These are phyloP conservation scores for Sminthurides aquaticus DNA, from an alignment of 2,888 invertebrate genomes.

Conservation along the genomic window DNA sequence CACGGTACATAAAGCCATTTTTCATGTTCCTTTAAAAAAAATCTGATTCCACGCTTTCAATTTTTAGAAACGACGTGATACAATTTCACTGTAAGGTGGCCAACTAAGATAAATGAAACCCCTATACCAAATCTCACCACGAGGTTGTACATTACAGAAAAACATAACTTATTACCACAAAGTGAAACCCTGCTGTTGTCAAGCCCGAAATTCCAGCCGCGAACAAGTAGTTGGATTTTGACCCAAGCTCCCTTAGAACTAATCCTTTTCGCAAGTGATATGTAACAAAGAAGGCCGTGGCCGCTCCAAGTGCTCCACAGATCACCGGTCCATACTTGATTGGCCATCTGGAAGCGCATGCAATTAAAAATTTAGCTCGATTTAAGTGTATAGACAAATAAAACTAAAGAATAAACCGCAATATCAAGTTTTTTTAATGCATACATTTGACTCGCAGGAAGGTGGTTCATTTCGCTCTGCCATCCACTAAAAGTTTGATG, in stretches of 20 bases:
- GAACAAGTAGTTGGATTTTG: background rate
- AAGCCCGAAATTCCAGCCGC: background rate
- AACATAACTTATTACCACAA: background rate
- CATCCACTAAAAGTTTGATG: background rate
- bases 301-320: background rate
- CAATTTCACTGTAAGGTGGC: too few relatives aligned
- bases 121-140: too few relatives aligned
- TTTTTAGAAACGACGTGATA: too few relatives aligned
- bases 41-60: background rate
- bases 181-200: background rate
- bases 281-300: constrained; percentile 55
- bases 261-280: constrained; percentile 45
- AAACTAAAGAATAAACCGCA: too few relatives aligned
- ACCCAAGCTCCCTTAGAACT: background rate
- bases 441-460: background rate
- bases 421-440: background rate
- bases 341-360: constrained; percentile 32
- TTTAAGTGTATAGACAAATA: too few relatives aligned
- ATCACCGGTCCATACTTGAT: constrained; percentile 14
- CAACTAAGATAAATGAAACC: too few relatives aligned
- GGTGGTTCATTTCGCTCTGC: background rate
- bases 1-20: too few relatives aligned
- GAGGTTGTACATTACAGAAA: constrained; percentile 1
- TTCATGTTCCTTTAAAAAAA: too few relatives aligned
- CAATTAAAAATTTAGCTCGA: background rate